These are phyloP conservation scores for Notocelia uddmanniana DNA, from an alignment of 2,888 invertebrate genomes.

Conservation along the genomic window DNA sequence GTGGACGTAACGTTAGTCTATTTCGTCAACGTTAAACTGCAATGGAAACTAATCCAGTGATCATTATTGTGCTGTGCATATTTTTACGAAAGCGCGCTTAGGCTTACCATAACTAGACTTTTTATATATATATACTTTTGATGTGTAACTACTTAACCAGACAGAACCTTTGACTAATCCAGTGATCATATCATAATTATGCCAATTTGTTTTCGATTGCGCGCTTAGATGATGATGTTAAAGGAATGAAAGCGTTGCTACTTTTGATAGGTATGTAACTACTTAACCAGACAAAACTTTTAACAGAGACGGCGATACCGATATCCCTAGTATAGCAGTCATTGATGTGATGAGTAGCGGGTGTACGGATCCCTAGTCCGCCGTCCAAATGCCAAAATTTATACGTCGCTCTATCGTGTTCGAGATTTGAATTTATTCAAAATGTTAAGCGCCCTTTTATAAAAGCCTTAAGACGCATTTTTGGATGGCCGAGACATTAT, in stretches of 20 bases:
- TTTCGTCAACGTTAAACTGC: not conserved
- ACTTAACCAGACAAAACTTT: not conserved
- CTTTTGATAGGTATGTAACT: not conserved
- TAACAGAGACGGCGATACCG: not conserved
- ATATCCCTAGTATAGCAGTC: not conserved
- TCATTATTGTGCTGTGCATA: too few relatives aligned
- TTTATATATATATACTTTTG: too few relatives aligned
- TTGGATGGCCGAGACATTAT: slow-evolving; percentile 10
- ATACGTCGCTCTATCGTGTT: slow-evolving; percentile 8
- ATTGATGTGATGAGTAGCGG: not conserved
- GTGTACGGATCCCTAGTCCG: slow-evolving; percentile 3
- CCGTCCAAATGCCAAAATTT: slow-evolving; percentile 28
- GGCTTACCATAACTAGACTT: too few relatives aligned
- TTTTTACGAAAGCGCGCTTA: too few relatives aligned
- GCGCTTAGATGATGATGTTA: not conserved
- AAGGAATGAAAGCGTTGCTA: not conserved
- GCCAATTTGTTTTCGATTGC: not conserved
- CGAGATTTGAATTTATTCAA: slow-evolving; percentile 10
- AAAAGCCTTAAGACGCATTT: not conserved
- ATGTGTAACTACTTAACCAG: too few relatives aligned
- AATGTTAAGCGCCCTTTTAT: slow-evolving; percentile 10
- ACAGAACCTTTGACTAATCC: too few relatives aligned
- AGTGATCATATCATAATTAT: not conserved
- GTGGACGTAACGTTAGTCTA: not conserved
- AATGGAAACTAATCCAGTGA: not conserved